Base-by-base conservation (phyloP, 2,888 invertebrate species). In the Willowsia nigromaculata region DNA sequence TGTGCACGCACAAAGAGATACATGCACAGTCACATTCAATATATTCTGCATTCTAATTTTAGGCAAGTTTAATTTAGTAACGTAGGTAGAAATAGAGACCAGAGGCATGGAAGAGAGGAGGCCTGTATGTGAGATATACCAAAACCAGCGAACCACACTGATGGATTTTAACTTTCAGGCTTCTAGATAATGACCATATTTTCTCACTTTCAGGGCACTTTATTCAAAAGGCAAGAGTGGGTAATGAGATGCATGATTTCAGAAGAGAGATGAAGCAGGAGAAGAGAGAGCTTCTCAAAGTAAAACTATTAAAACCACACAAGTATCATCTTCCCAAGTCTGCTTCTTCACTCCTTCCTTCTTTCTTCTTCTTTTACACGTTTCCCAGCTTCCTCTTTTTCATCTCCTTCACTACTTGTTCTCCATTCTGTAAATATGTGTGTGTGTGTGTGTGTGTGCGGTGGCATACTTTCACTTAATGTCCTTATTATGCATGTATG, bases 241-340 rank as follows among this genome's bases (percentile, higher is more conserved):
- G 53, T 81, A 87, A 87, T 87, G 86, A 81, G 86, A 87, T 87
- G 86, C 86, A 87, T 87, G 80, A 87, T 81, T 87, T 87, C 71
- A 47, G 81, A 59, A 68, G 81, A 81, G 33, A 43, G 43, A 78
- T 30, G 33, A 18, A 47, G 27, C 27, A 22, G 18, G 22, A 30
- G 18, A 22, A 7, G 22, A 30, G 18, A 1, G 43, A 47, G 78
- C 62, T 62, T 68, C 86, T 87, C 56, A 81, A n/a, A 81, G 81
- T 53, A 87, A 85, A 87, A 80, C 86, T 81, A 81, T 87, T 87
- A 87, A 87, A 87, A 81, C 86, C 81, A 81, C 86, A 85, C 85
- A 87, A 87, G 81, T 68, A 80, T 65, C 80, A 37, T 87, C 86
- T 87, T 71, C 81, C 18, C 80, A 59, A 80, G 50, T 53, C 86